Conservation (phyloP, 1,140 invertebrate species). For the Eulimnadia texana region DNA sequence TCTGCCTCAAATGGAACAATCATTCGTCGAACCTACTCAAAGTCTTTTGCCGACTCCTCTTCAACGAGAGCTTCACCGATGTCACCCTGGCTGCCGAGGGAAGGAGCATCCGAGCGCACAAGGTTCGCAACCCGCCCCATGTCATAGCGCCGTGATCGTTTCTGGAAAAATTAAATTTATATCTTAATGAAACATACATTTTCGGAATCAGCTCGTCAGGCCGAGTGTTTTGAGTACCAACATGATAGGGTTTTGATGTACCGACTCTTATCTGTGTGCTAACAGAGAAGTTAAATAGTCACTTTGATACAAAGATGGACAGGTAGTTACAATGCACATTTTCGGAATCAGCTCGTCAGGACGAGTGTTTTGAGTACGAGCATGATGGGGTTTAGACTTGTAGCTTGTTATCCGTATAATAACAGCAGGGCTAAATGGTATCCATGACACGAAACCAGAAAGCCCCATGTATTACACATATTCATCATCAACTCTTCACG, state of each 20-base stretch:
- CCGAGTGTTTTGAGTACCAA: neutral
- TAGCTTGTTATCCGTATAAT: neutral
- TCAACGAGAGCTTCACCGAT: conserved; percentile 77
- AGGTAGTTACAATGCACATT: neutral
- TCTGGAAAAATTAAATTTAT: neutral
- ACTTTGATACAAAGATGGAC: too few species aligned
- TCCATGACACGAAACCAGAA: too few species aligned
- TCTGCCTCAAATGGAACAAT: conserved; percentile 80
- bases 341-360: neutral
- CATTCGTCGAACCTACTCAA: conserved; percentile 71
- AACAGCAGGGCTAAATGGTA: too few species aligned
- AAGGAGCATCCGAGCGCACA: conserved; percentile 71
- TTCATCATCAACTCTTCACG: neutral
- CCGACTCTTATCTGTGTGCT: neutral
- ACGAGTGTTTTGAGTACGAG: neutral
- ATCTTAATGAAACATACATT: neutral
- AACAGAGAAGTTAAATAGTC: too few species aligned
- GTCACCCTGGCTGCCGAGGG: conserved; percentile 80
- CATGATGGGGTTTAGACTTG: neutral
- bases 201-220: neutral
- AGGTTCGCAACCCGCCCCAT: conserved; percentile 37
- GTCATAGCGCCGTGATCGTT: too few species aligned
- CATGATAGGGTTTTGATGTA: neutral
- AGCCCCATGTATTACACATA: neutral
- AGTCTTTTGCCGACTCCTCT: conserved; percentile 69